Base-by-base conservation (phyloP, 1,140 invertebrate genomes). In the Philotrypesis tridentata region DNA sequence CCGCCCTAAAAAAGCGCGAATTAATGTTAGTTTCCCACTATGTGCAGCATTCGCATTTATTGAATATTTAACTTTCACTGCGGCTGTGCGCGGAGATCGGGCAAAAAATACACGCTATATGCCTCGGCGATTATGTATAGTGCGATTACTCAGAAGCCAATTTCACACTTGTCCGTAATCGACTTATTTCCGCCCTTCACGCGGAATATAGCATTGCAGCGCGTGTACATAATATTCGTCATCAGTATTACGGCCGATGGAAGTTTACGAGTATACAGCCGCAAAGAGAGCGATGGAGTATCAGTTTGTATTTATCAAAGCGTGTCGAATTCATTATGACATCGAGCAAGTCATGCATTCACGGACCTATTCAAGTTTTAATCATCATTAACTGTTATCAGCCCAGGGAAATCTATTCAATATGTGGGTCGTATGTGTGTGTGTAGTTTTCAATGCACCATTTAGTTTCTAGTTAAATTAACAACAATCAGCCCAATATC, bases 371-470 rank as follows among this genome's bases (percentile, higher is more conserved):
- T 27, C 23, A 77, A 77, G 37, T 23, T 65, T 43, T 77, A 67
- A 77, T 77, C 60, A 77, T 12, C 61, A 67, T 77, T 29, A 76
- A 65, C 60, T 27, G 31, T 65, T 76, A 77, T 77, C 33, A 23
- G 12, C 67, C 40, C 74, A 40, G 37, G 74, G 21, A 77, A 77
- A 27, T 77, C 61, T 63, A 77, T 77, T 77, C 65, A 65, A 60
- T 74, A 31, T 29, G 29, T 11, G 25, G 4, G 12, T n/a, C 6
- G 33, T 9, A 9, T 3, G 33, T 55, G 4, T n/a, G 4, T 48
- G 7, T 17, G 1, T 43, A 11, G 7, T 65, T 77, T 76, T 67
- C 61, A 67, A 67, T 77, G 60, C 61, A 9, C 37, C 40, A 23
- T 65, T 43, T 21, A 63, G 33, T 43, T 77, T 77, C 29, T n/a